Conservation (phyloP, 2,797 vertebrate species). For the Enteromius argenteus region DNA sequence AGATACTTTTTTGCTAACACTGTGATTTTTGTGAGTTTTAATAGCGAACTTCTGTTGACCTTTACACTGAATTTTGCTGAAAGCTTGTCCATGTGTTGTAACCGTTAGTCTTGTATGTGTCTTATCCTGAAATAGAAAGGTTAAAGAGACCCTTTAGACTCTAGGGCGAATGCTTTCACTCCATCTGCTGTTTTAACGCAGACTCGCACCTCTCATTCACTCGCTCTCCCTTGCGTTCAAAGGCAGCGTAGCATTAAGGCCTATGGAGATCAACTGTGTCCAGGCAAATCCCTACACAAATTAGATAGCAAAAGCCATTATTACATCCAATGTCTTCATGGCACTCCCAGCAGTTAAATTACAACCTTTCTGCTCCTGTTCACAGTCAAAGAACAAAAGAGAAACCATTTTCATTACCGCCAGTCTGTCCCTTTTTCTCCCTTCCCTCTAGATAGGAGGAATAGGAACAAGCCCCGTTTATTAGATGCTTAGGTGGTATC, state of each 20-base stretch:
- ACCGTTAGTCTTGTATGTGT: background rate
- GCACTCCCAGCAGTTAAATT: conserved; percentile 71
- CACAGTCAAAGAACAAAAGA: conserved; percentile 67
- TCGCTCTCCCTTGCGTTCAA: conserved; percentile 49
- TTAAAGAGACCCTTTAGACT: conserved; percentile 17
- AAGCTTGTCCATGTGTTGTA: background rate
- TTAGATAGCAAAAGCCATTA: conserved; percentile 72
- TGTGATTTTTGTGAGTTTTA: background rate
- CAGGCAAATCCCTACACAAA: conserved; percentile 72
- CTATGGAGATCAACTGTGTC: conserved; percentile 61
- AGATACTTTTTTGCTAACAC: background rate
- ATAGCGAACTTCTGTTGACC: background rate
- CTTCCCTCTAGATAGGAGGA: conserved; percentile 27
- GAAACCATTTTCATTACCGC: conserved; percentile 59
- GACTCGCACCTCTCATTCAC: conserved; percentile 18
- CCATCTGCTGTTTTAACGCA: conserved; percentile 22
- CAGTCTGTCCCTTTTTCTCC: conserved; percentile 30
- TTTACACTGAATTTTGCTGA: background rate
- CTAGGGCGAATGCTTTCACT: conserved; percentile 5
- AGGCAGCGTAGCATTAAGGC: conserved; percentile 66
- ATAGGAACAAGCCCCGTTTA: conserved; percentile 61
- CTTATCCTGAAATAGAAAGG: conserved; percentile 11
- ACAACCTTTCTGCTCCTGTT: conserved; percentile 62
- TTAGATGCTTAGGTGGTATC: conserved; percentile 57
- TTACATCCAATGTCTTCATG: conserved; percentile 67